phyloP scores from a whole-genome alignment of 2,113 vertebrate genomes.

The Atherinomorus stipes region DNA sequence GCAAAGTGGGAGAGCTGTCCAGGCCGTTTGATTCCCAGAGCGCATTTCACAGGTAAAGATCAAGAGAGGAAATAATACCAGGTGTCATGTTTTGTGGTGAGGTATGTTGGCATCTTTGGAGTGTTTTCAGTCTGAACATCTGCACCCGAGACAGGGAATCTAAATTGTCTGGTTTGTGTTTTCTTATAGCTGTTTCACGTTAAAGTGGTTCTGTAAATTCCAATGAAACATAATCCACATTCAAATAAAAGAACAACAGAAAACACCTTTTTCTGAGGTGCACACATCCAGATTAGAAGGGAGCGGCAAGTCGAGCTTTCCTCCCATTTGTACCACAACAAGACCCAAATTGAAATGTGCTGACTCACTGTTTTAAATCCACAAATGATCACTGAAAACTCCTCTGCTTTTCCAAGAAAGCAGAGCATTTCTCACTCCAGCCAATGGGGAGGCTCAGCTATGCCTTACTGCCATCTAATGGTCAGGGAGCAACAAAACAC shows the following conservation, averaged over 20 bases:
- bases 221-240: neutral
- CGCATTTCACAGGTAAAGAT: slow-evolving; percentile 34
- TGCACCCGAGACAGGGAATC: neutral
- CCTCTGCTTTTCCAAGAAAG: slow-evolving; percentile 31
- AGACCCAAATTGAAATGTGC: slow-evolving; percentile 22
- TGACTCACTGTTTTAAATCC: slow-evolving; percentile 63
- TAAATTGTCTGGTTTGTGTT: neutral
- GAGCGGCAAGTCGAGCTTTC: neutral
- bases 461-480: slow-evolving; percentile 86
- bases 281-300: neutral
- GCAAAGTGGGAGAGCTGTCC: slow-evolving; percentile 20
- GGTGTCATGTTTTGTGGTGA: neutral
- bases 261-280: neutral
- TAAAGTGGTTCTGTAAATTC: slow-evolving; percentile 4
- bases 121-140: neutral
- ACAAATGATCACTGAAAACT: slow-evolving; percentile 24
- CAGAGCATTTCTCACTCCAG: slow-evolving; percentile 10
- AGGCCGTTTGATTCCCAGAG: slow-evolving; percentile 1
- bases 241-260: neutral
- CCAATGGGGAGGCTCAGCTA: slow-evolving; percentile 43
- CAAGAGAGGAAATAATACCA: neutral
- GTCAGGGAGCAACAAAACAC: slow-evolving; percentile 41
- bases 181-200: slow-evolving; percentile 11
- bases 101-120: neutral
- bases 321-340: slow-evolving; percentile 3